Base-by-base conservation (phyloP, 92 coral and sea anemone species). In the Zoanthus solanderi region DNA sequence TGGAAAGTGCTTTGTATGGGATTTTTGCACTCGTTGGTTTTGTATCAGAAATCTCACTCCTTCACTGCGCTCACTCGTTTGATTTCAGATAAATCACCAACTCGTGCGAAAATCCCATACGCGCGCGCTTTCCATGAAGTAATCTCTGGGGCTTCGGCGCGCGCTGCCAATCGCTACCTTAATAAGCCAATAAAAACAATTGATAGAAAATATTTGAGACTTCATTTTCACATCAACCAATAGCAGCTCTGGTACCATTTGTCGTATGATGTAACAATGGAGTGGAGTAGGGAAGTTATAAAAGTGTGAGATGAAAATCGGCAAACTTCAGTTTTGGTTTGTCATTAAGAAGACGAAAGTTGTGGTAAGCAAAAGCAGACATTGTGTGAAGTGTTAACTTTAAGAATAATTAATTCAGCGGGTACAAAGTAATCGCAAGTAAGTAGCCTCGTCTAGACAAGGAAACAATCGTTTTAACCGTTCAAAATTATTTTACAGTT, bases 251-350 rank as follows among this genome's bases (percentile, higher is more conserved):
- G 9, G n/a, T 69, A 69, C 16, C 34, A 69, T 11, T 31, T 32
- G 42, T 69, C 0, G 75, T 69, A 34, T 69, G 75, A 69, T 69
- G 75, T 9, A 69, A 69, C 75, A 69, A 69, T 69, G 45, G 75
- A 69, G 8, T 2, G 0, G 46, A 69, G 15, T 29, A 31, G 23
- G 1, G 29, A 63, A 16, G 69, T 28, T 63, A 13, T 63, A 63
- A 13, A 63, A 7, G 10, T 69, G 42, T 9, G 46, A 0, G 16
- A 30, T n/a, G n/a, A 34, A 29, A 30, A 9, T 16, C 15, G n/a
- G 75, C 5, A 69, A 69, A 69, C 45, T 34, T 29, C 47, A 69
- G 47, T 29, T 29, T 69, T 69, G 14, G 10, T 69, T 31, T 4
- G 9, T 17, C 28, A 10, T 69, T 44, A 6, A 44, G 3, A 2